Evolutionary conservation across 2,797 vertebrate genomes (phyloP), one percentile per base, ranked within the genome.

Genomic region (Tenualosa thibaudeaui): DNA sequence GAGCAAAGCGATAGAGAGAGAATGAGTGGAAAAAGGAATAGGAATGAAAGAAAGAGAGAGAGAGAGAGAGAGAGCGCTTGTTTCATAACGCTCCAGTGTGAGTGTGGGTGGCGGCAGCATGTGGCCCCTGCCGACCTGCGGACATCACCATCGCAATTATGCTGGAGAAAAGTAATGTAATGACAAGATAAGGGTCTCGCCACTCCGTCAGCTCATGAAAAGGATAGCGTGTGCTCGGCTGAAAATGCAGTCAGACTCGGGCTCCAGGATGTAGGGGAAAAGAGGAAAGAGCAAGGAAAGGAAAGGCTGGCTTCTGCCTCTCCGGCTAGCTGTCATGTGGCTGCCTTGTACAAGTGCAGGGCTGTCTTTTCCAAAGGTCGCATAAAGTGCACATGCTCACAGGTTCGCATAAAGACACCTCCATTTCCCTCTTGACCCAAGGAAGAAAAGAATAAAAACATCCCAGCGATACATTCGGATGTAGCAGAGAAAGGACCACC

Each of bases 71-170:
- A 40, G 68, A 31, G 62, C 1, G 87, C 83, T 26, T n/a, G 86
- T 87, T 89, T 89, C 62, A 71, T 87, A 88, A 88, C 87, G 83
- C 81, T 60, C 60, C 26, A 60, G 26, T 81, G 51, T 58, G 82
- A 83, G 31, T 43, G 50, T 26, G 37, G 83, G 85, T 53, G 12
- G 13, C 84, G 62, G 26, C 54, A 60, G 81, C 78, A 60, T 50
- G 82, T 85, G 84, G 85, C 88, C 84, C 65, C 91, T 91, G 93
- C 91, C 90, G 56, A n/a, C 86, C 89, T 88, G 91, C 87, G 90
- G 93, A 93, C 92, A 94, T 92, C 88, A 81, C 87, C 89, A 92
- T 92, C 90, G 93, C 93, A 94, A 94, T 93, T 93, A 94, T 87
- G 81, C 86, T 0, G 15, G 87, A 90, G 84, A 88, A 92, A 91